phyloP scores from a whole-genome alignment of 2,888 invertebrate genomes.

The Scotopteryx bipunctaria region DNA sequence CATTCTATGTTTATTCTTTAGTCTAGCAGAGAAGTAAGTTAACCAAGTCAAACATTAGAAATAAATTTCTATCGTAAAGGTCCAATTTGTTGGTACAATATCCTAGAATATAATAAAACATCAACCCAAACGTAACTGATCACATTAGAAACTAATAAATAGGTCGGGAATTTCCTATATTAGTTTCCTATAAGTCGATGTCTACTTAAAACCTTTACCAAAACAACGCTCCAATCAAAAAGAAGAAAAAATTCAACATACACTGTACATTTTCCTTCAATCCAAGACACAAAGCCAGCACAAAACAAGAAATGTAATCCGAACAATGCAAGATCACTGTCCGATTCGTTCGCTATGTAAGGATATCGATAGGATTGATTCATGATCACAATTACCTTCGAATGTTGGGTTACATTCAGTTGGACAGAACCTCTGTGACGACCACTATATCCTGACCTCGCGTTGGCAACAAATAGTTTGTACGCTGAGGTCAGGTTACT shows the following conservation, averaged over 20 bases:
- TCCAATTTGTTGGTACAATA: conserved; percentile 15
- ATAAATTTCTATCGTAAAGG: too few species aligned
- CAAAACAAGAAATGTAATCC: conserved; percentile 44
- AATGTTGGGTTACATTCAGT: conserved; percentile 63
- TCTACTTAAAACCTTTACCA: conserved; percentile 41
- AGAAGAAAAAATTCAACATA: conserved; percentile 32
- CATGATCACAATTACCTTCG: conserved; percentile 78
- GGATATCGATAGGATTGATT: conserved; percentile 76
- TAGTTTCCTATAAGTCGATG: conserved; percentile 50
- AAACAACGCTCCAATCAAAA: conserved; percentile 17
- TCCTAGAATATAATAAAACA: conserved; percentile 25
- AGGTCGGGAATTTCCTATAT: conserved; percentile 62
- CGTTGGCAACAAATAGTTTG: conserved; percentile 30
- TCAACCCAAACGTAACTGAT: conserved; percentile 30
- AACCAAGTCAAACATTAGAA: too few species aligned
- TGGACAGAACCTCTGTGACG: conserved; percentile 46
- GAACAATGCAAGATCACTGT: conserved; percentile 41
- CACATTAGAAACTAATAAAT: conserved; percentile 62
- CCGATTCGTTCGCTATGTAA: conserved; percentile 50
- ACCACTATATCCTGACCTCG: conserved; percentile 45
- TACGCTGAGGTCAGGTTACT: conserved; percentile 34
- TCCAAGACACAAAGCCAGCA: conserved; percentile 30
- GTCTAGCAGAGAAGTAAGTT: too few species aligned
- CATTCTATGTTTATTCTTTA: too few species aligned
- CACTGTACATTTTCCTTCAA: conserved; percentile 40